Evolutionary conservation across 2,888 invertebrate genomes (phyloP), one percentile per base, ranked within the genome.

Genomic region (Hydriomena furcata): DNA sequence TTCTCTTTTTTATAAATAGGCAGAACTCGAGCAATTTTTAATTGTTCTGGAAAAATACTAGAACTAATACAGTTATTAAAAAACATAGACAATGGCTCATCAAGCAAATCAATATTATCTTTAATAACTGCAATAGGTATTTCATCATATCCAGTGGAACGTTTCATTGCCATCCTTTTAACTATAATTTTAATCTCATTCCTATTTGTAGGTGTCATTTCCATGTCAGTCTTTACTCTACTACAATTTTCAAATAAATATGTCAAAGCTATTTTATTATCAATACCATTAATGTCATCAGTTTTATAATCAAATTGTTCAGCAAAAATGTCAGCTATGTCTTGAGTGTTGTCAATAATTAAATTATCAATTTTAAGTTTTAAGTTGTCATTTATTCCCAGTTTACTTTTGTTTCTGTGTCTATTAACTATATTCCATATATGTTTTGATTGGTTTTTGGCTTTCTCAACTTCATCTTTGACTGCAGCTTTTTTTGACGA

Each of bases 51-150:
- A 13, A 42, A 42, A n/a, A n/a, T 12, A 4, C 24, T 24, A 6
- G 7, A 1, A 8, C 6, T 4, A 7, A 42, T 24, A 41, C 48
- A 57, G 0, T 49, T 32, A 32, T 57, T 57, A 7, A 13, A 48
- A 23, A 45, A 57, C 5, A 21, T n/a, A 1, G 38, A 25, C 7
- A 53, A 20, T 0, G 57, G 48, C 7, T 35, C 37, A 2, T 50
- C 51, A 12, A 53, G 12, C 0, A 51, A 10, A 10, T 53, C 50
- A 10, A 55, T 48, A 21, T 48, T 51, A 0, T 55, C 42, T 7
- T 51, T 55, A 5, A 55, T 30, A 6, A 51, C 12, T 7, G 42
- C 20, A 27, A 55, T 41, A 0, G 37, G 34, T 5, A 55, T 25
- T 5, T 48, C 55, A 23, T 55, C 55, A 35, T 45, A 48, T 0